Conservation (phyloP, 2,888 invertebrate species). For the Luperina testacea region DNA sequence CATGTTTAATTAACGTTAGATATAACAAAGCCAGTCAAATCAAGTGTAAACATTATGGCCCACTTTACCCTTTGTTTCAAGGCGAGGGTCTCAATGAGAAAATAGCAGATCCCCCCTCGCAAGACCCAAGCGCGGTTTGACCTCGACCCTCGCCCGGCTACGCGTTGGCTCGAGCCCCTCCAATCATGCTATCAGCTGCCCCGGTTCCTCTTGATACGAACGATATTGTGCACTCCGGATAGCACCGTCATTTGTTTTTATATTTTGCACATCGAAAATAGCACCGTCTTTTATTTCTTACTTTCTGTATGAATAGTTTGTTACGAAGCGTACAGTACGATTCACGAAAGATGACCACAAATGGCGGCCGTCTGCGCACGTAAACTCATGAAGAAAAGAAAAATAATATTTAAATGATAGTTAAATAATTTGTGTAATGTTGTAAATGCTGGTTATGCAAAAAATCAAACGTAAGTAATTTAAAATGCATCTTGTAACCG, state of each 20-base stretch:
- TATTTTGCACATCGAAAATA: neutral
- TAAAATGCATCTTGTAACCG: too few species aligned
- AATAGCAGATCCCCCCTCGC: conserved; percentile 30
- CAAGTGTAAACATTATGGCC: neutral
- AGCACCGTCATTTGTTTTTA: neutral
- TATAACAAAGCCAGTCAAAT: neutral
- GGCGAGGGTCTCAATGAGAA: conserved; percentile 36
- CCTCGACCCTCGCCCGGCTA: conserved; percentile 23
- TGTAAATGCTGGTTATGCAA: too few species aligned
- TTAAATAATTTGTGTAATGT: too few species aligned
- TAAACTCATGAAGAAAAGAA: too few species aligned
- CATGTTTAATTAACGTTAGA: neutral
- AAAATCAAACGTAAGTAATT: too few species aligned
- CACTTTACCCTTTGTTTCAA: conserved; percentile 3
- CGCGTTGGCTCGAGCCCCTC: conserved; percentile 22
- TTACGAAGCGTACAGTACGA: too few species aligned
- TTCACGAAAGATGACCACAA: too few species aligned
- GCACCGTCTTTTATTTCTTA: neutral
- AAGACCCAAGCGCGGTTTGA: neutral
- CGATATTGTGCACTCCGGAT: neutral
- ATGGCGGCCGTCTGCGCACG: too few species aligned
- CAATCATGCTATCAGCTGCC: conserved; percentile 28
- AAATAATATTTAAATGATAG: too few species aligned
- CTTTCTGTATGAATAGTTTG: neutral
- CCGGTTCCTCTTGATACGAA: conserved; percentile 1